Percentiles rank a stretch among this genome's conserved stretches.
phyloP scores from a whole-genome alignment of 2,113 vertebrate species.

The Poeciliopsis occidentalis region DNA sequence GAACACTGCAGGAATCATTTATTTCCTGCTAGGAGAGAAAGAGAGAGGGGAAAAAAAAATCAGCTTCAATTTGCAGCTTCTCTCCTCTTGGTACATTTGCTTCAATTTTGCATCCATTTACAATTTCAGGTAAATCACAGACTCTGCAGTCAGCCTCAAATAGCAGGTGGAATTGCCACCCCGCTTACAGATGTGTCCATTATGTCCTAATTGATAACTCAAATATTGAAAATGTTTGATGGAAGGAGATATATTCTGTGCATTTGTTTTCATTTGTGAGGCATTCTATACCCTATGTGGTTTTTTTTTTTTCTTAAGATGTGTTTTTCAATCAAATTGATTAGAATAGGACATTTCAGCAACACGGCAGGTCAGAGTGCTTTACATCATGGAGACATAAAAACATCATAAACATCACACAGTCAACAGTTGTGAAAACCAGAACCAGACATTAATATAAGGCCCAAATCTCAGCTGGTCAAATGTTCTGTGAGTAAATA shows the following conservation, averaged over 20 bases:
- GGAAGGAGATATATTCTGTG: not conserved
- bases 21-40: not conserved
- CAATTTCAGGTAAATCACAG: not conserved
- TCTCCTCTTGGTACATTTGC: not conserved
- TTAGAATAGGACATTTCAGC: no score
- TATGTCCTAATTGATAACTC: not conserved
- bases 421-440: no score
- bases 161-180: not conserved
- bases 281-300: no score
- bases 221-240: not conserved
- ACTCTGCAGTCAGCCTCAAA: not conserved
- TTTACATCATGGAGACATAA: no score
- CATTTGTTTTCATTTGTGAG: not conserved
- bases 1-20: not conserved
- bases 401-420: no score
- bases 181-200: not conserved
- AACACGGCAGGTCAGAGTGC: no score
- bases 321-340: no score
- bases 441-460: no score
- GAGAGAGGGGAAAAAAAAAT: not conserved
- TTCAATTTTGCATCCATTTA: slow-evolving; percentile 1
- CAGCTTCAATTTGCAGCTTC: not conserved
- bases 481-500: no score
- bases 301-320: no score
- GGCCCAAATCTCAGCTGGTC: no score